phyloP scores from a whole-genome alignment of 2,113 vertebrate genomes.

The Todiramphus saurophagus region DNA sequence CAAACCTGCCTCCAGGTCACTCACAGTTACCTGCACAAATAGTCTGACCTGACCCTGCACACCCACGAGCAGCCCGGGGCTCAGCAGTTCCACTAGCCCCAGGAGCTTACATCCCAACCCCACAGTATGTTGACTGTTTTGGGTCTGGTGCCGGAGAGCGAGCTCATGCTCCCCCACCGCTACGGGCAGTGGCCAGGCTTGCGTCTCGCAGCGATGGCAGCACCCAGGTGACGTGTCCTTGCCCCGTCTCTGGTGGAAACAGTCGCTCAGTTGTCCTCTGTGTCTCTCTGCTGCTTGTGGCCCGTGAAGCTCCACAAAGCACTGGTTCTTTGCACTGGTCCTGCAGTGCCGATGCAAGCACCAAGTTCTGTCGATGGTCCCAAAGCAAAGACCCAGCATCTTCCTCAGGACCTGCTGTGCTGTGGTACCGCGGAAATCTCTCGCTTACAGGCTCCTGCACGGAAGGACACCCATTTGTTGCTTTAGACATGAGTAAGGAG shows the following conservation, averaged over 20 bases:
- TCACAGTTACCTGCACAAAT: fast-evolving
- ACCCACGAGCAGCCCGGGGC: background rate
- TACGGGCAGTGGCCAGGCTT: too few species aligned
- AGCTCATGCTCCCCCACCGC: too few species aligned
- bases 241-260: too few species aligned
- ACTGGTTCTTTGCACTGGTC: too few species aligned
- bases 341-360: too few species aligned
- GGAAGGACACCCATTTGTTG: background rate
- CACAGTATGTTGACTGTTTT: fast-evolving
- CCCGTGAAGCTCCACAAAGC: too few species aligned
- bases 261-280: too few species aligned
- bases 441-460: background rate
- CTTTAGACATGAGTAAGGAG: background rate
- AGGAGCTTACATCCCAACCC: background rate
- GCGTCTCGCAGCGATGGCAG: too few species aligned
- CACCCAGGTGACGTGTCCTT: too few species aligned
- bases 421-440: fast-evolving
- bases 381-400: background rate
- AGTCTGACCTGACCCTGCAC: background rate
- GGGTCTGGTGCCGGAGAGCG: too few species aligned
- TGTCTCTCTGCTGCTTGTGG: too few species aligned
- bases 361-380: background rate
- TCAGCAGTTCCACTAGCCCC: too few species aligned
- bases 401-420: fast-evolving
- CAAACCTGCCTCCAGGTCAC: background rate